phyloP scores from a whole-genome alignment of 2,113 vertebrate species.

The Paradoxurus hermaphroditus region DNA sequence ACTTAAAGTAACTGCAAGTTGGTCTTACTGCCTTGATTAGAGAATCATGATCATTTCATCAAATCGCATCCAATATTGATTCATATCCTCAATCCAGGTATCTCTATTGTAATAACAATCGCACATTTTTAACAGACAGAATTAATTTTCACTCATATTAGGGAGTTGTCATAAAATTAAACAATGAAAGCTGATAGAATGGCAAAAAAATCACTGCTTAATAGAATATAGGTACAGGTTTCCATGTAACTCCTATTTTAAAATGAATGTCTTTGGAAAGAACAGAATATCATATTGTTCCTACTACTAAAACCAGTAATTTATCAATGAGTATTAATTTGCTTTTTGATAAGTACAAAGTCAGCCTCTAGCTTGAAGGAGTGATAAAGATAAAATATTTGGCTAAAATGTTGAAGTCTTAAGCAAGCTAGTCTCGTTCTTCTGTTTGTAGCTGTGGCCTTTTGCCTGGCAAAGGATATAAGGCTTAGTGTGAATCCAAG shows the following conservation, averaged over 20 bases:
- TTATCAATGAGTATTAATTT: neutral
- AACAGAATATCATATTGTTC: neutral
- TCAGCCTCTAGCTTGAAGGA: neutral
- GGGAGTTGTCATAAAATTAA: neutral
- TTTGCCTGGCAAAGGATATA: neutral
- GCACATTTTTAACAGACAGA: neutral
- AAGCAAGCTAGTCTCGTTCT: neutral
- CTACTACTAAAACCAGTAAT: neutral
- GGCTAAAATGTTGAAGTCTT: neutral
- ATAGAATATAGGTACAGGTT: neutral
- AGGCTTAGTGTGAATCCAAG: neutral
- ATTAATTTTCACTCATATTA: neutral
- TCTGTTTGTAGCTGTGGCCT: neutral
- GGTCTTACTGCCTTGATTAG: neutral
- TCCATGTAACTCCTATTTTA: neutral
- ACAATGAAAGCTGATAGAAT: neutral
- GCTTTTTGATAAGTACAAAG: neutral
- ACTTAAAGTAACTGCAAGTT: neutral
- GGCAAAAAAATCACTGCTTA: neutral
- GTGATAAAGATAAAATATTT: neutral
- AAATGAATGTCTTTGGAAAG: neutral
- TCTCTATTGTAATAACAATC: neutral
- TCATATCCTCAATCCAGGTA: neutral
- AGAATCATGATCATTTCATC: neutral
- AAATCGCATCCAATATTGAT: neutral